phyloP scores from a whole-genome alignment of 2,888 invertebrate species.

The Papilio protenor region DNA sequence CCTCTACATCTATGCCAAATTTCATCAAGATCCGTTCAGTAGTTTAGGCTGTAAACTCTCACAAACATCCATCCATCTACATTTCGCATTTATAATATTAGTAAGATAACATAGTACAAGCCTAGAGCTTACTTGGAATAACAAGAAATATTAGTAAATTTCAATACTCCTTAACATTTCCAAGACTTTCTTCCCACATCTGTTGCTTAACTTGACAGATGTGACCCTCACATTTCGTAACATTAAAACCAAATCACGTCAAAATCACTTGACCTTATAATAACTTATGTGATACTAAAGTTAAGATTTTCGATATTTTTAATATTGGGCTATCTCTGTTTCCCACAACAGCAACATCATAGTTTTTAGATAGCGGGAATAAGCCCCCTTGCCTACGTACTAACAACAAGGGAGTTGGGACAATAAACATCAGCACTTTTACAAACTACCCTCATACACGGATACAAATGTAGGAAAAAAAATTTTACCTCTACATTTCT shows the following conservation, averaged over 20 bases:
- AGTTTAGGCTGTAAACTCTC: too few species aligned
- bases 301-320: background rate
- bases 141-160: background rate
- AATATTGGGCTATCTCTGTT: too few species aligned
- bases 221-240: background rate
- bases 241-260: background rate
- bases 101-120: too few species aligned
- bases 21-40: too few species aligned
- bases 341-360: too few species aligned
- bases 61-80: too few species aligned
- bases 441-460: background rate
- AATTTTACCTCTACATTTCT: background rate
- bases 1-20: too few species aligned
- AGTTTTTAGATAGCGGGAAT: background rate
- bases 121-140: too few species aligned
- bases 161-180: background rate
- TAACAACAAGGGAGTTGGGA: background rate
- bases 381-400: background rate
- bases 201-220: background rate
- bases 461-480: background rate
- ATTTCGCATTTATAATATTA: too few species aligned
- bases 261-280: background rate
- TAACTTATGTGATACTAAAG: background rate
- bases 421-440: constrained; percentile 1
- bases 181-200: background rate